Conservation (phyloP, 2,113 vertebrate genomes). For the Petrocephalus zakoni region DNA sequence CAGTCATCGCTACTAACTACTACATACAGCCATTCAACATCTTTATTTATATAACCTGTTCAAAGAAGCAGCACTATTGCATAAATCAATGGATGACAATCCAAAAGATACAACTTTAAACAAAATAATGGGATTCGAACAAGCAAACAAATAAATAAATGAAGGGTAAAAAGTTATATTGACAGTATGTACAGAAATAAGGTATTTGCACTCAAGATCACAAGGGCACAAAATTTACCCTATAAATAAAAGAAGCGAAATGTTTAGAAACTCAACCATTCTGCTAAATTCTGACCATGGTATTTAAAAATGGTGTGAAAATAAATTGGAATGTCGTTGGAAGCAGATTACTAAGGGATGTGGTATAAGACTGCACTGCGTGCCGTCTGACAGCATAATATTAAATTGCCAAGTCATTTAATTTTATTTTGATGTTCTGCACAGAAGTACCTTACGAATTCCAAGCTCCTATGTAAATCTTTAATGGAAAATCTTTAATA, state of each 20-base stretch:
- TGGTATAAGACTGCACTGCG: not conserved
- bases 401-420: constrained; percentile 20
- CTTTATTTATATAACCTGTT: not conserved
- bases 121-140: accelerated
- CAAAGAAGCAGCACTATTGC: not conserved
- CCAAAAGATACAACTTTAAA: not conserved
- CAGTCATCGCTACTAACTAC: not conserved
- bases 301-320: not conserved
- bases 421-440: constrained; percentile 11
- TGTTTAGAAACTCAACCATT: not conserved
- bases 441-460: constrained; percentile 1
- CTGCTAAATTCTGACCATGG: not conserved
- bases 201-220: not conserved
- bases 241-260: not conserved
- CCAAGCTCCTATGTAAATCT: not conserved
- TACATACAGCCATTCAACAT: not conserved
- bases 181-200: not conserved
- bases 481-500: not conserved
- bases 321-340: not conserved
- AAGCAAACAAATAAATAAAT: not conserved
- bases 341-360: not conserved
- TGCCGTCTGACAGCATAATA: constrained; percentile 15
- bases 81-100: not conserved
- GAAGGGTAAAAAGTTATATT: not conserved
- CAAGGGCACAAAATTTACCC: not conserved